Evolutionary conservation across 2,888 invertebrate species (phyloP).

Genomic region (Xanthia icteritia): DNA sequence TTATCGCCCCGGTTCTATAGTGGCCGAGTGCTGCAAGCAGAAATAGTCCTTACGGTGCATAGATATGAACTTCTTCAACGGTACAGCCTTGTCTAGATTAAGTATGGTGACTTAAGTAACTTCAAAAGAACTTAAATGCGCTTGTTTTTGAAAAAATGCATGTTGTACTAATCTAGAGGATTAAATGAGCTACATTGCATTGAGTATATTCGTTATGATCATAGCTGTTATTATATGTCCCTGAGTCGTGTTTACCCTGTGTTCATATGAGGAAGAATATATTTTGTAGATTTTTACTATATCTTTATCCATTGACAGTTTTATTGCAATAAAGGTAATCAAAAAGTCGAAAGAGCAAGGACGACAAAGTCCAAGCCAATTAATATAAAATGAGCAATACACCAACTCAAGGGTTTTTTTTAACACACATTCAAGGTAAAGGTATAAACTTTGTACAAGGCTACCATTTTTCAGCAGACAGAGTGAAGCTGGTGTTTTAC

Average conservation of each 20-base stretch:
- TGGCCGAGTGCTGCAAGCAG: too few species aligned
- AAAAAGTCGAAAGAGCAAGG: slow-evolving; percentile 8
- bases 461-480: slow-evolving; percentile 38
- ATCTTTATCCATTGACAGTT: not conserved
- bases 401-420: not conserved
- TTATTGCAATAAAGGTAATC: not conserved
- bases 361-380: slow-evolving; percentile 10
- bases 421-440: not conserved
- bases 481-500: slow-evolving; percentile 39
- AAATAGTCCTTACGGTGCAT: too few species aligned
- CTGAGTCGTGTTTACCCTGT: not conserved
- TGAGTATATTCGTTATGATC: too few species aligned
- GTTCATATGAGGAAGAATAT: not conserved
- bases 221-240: not conserved
- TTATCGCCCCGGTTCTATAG: too few species aligned
- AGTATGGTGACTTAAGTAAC: not conserved
- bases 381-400: slow-evolving; percentile 12
- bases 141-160: not conserved
- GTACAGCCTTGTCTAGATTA: not conserved
- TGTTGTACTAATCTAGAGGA: not conserved
- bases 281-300: not conserved
- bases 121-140: not conserved
- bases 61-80: too few species aligned
- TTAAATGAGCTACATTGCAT: not conserved
- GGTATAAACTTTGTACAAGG: slow-evolving; percentile 11